Evolutionary conservation across 1,140 invertebrate species (phyloP), one percentile per base, ranked within the genome.

Genomic region (Rhopalosiphum maidis): DNA sequence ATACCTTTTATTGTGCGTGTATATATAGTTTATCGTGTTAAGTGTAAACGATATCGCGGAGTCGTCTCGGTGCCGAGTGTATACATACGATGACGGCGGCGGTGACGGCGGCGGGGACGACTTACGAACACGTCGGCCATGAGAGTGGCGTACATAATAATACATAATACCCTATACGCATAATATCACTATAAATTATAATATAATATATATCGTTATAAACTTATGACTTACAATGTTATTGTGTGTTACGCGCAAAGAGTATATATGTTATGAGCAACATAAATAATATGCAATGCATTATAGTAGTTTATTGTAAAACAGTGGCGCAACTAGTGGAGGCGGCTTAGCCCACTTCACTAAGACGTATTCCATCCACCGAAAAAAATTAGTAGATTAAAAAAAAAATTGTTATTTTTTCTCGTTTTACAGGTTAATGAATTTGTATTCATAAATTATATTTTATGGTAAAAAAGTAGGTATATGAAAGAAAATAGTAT

Each of bases 41-140:
- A 77, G 60, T 77, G 60, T 77, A 77, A 77, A 77, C 30, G 60
- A 77, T 77, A 77, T 77, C 60, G 30, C 30, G 60, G 30, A 77
- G 60, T 77, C 30, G 60, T 77, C 60, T 77, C n/a, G n/a, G 60
- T 77, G 60, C 60, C 60, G 60, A 68, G 30, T 5, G n/a, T n/a
- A n/a, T n/a, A n/a, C n/a, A 2, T n/a, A n/a, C 60, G 60, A 68
- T 15, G 60, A n/a, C 30, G 60, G 18, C 3, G n/a, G 5, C 30
- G 30, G 60, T 11, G 35, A 15, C 22, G 35, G 35, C 23, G 82
- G 37, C 37, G 35, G 82, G 9, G 83, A 41, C 83, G 83, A 85
- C 83, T 77, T 77, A 41, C 35, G 83, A 85, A 85, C 83, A 41
- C 83, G 83, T 85, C 83, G 83, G 23, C 83, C 83, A 41, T 85